Conservation (phyloP, 2,113 vertebrate genomes). For the Ictidomys tridecemlineatus region DNA sequence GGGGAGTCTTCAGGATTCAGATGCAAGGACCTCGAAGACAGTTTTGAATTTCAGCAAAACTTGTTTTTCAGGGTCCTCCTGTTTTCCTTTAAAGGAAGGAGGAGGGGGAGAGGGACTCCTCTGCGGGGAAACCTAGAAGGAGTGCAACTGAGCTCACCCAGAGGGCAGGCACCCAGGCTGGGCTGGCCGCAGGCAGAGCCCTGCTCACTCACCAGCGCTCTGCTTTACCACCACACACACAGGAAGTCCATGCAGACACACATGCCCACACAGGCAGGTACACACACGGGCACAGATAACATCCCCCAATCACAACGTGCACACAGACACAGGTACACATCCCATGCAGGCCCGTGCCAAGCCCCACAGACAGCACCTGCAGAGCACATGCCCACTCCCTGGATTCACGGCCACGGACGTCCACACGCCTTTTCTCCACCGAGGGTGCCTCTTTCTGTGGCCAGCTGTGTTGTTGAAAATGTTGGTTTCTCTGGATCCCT, state of each 20-base stretch:
- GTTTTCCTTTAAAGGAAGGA: conserved; percentile 62
- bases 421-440: neutral
- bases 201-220: fast-evolving
- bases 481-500: neutral
- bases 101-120: neutral
- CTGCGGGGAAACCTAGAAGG: conserved; percentile 60
- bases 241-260: neutral
- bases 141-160: neutral
- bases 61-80: conserved; percentile 81
- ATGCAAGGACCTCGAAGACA: conserved; percentile 37
- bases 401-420: no score
- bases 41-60: conserved; percentile 84
- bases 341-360: no score
- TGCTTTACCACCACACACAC: neutral
- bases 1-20: conserved; percentile 48
- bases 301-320: no score
- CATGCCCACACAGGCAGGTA: neutral
- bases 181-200: neutral
- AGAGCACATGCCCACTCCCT: neutral
- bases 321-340: neutral
- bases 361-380: no score
- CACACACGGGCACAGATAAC: neutral
- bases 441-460: neutral
- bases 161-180: neutral
- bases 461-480: neutral